Conservation (phyloP, 2,797 vertebrate species). For the Aselliscus stoliczkanus region DNA sequence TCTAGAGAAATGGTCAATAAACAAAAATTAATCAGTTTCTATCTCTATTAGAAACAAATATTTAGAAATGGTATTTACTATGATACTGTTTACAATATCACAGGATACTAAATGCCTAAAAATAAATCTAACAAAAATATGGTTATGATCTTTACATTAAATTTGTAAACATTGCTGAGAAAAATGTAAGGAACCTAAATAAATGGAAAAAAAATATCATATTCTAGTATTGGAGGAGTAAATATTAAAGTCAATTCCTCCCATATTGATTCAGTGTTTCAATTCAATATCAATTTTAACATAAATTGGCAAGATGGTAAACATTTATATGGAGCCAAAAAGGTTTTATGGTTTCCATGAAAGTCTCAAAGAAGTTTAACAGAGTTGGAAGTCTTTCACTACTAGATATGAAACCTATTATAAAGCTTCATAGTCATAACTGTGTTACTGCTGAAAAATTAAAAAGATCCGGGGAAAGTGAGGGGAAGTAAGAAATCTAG, state of each 20-base stretch:
- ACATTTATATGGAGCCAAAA: not conserved
- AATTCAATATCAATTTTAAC: not conserved
- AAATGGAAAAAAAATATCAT: not conserved
- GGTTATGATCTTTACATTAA: not conserved
- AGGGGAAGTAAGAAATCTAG: too few relatives aligned
- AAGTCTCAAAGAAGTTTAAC: not conserved
- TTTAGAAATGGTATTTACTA: not conserved
- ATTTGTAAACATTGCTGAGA: not conserved
- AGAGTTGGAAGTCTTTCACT: not conserved
- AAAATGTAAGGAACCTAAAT: not conserved
- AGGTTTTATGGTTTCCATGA: not conserved
- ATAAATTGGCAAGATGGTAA: not conserved
- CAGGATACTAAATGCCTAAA: not conserved
- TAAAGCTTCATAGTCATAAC: not conserved
- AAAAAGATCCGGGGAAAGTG: too few relatives aligned
- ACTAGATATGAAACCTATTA: not conserved
- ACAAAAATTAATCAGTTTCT: not conserved
- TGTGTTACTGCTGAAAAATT: too few relatives aligned
- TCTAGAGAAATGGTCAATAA: not conserved
- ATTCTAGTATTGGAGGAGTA: not conserved
- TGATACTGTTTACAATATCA: not conserved
- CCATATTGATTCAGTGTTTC: not conserved
- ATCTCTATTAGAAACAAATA: not conserved
- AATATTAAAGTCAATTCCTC: not conserved
- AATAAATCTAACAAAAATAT: not conserved